Evolutionary conservation across 1,140 invertebrate species (phyloP), one percentile per base, ranked within the genome.

Genomic region (Euwallacea similis): DNA sequence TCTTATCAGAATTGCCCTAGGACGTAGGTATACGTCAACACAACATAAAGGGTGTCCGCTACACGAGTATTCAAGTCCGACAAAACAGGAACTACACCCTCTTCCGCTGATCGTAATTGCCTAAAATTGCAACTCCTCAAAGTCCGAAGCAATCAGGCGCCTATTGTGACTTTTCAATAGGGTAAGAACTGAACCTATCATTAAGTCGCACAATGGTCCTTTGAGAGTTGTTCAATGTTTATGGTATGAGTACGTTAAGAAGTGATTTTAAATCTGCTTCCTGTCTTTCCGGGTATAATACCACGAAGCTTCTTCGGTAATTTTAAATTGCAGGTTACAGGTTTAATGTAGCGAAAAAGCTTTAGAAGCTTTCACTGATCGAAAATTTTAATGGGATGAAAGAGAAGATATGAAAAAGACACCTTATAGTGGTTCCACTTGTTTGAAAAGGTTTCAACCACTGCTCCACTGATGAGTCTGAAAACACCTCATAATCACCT

Each of bases 221-320:
- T 58, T 43, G 41, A 42, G 15, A 43, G n/a, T 58, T 33, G 3
- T 65, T 54, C 46, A 65, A 65, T 65, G 50, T 65, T 65, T 65
- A 65, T 65, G 55, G 11, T 46, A 44, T 66, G 10, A 66, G 53
- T 16, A 58, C 9, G 8, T 47, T 47, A 15, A 66, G 58, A 66
- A 42, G 55, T 58, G 55, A 66, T 66, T 56, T 56, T 66, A 58
- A 65, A 66, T 66, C 65, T 58, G 43, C 54, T 66, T 66, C 65
- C 65, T 66, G 65, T 66, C 55, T 44, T 58, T 58, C 21, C 8
- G n/a, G 41, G 16, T 44, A 46, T 54, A 66, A 33, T 33, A 33
- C 21, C 21, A 33, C 21, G 21, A 33, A 33, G 1, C 21, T 33
- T 33, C 21, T 33, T 33, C 21, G 21, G 21, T 53, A 54, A 65